phyloP scores from a whole-genome alignment of 2,113 vertebrate species.

The Thoracochromis brauschi region DNA sequence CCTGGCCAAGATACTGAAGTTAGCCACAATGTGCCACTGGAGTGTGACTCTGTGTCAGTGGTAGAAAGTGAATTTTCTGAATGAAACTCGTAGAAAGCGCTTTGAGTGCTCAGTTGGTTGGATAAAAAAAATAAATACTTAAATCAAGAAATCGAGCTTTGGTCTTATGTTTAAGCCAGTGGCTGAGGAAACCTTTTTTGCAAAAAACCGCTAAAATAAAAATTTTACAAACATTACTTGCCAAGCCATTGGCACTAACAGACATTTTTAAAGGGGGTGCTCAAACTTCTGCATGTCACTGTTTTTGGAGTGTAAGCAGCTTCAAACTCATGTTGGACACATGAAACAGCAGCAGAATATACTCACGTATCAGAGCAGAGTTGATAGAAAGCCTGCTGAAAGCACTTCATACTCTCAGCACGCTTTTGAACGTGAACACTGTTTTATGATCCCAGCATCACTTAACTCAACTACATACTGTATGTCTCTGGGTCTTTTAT shows the following conservation, averaged over 20 bases:
- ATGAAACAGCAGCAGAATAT: background rate
- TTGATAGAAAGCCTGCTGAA: background rate
- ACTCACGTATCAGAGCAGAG: background rate
- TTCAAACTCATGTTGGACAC: conserved; percentile 1
- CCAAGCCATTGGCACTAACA: background rate
- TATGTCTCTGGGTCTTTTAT: conserved; percentile 6
- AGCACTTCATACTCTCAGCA: background rate
- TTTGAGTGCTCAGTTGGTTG: background rate
- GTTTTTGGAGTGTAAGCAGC: conserved; percentile 42
- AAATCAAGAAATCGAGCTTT: background rate
- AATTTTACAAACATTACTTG: background rate
- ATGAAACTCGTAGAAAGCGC: background rate
- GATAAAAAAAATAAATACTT: background rate
- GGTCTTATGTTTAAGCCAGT: background rate
- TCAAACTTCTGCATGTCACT: background rate
- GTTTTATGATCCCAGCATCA: background rate
- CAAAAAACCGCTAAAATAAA: background rate
- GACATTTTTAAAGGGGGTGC: background rate
- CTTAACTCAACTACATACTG: background rate
- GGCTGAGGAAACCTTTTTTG: background rate
- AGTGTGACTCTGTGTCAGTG: background rate
- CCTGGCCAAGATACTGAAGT: background rate
- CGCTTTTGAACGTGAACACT: background rate
- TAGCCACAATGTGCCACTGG: background rate
- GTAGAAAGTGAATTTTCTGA: background rate